These are phyloP conservation scores for Eristalinus aeneus DNA, from an alignment of 2,888 invertebrate species.

Conservation along the genomic window DNA sequence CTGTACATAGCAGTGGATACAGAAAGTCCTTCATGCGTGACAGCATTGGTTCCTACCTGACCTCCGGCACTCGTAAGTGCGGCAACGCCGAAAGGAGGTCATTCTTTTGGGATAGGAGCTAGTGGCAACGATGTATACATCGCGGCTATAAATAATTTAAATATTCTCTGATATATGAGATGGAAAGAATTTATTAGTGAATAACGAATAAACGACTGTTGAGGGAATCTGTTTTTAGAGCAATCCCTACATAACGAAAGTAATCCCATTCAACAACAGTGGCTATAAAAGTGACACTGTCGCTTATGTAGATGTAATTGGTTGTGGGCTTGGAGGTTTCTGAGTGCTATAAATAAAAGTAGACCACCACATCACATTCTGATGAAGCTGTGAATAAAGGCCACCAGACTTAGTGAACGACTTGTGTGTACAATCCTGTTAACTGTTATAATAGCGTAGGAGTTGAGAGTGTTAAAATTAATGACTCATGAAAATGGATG, in stretches of 20 bases:
- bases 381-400: neutral
- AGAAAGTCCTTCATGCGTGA: constrained; percentile 18
- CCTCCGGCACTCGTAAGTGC: neutral
- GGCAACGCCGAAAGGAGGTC: neutral
- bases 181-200: constrained; percentile 10
- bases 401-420: neutral
- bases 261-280: neutral
- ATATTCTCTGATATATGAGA: constrained; percentile 1
- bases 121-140: neutral
- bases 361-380: neutral
- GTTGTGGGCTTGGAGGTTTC: neutral
- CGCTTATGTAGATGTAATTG: neutral
- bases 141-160: constrained; percentile 2
- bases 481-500: neutral
- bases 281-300: neutral
- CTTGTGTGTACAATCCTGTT: neutral
- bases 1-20: neutral
- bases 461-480: neutral
- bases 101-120: neutral
- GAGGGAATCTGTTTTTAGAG: neutral
- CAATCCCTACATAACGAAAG: neutral
- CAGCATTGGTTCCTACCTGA: constrained; percentile 28
- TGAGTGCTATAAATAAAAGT: neutral
- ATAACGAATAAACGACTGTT: neutral
- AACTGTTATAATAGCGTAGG: neutral